Conservation (phyloP, 1,140 invertebrate species). For the Hestina assimilis region DNA sequence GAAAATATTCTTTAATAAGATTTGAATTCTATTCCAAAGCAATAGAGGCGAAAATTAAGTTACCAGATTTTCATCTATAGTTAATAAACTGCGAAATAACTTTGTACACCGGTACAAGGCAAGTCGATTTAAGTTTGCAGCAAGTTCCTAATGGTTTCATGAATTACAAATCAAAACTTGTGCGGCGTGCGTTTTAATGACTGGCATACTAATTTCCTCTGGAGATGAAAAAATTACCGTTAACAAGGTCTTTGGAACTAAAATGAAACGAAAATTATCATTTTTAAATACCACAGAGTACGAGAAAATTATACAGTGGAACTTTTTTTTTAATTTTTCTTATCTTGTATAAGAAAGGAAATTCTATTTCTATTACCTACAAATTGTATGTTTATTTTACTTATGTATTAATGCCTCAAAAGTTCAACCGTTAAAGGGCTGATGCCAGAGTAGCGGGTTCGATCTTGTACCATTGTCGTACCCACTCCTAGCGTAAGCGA, state of each 20-base stretch:
- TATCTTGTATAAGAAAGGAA: no score
- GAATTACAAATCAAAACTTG: constrained; percentile 54
- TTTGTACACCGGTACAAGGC: constrained; percentile 46
- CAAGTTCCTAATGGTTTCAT: constrained; percentile 54
- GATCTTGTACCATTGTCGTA: no score
- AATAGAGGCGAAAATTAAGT: constrained; percentile 22
- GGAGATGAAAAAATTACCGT: constrained; percentile 1
- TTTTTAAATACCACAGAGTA: no score
- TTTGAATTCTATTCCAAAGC: not conserved
- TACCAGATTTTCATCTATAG: no score
- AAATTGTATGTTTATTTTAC: no score
- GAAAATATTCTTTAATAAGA: not conserved
- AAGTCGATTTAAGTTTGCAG: constrained; percentile 60
- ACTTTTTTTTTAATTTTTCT: no score
- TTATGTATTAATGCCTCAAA: no score
- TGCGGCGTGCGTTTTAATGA: constrained; percentile 44
- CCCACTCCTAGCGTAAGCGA: no score
- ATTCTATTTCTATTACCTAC: no score
- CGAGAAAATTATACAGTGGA: no score
- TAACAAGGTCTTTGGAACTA: not conserved
- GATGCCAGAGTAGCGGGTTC: no score
- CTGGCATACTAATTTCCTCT: constrained; percentile 26
- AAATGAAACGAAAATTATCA: not conserved
- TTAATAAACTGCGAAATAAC: constrained; percentile 29
- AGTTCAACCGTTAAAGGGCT: no score